Evolutionary conservation across 64 coral and sea anemone species (phyloP).

Genomic region (Montipora cactus): DNA sequence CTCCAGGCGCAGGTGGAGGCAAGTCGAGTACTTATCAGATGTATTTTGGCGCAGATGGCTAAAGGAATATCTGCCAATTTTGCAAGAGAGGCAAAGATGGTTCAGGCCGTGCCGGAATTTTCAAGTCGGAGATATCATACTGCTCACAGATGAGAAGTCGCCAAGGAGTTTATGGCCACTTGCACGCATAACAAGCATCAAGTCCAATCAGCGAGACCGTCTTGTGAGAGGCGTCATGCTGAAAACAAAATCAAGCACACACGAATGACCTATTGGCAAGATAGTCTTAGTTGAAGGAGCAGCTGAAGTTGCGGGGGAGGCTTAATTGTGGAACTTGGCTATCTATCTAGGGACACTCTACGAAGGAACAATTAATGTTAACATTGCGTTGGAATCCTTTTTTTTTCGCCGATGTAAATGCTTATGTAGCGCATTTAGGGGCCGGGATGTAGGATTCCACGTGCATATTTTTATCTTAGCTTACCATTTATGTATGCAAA

Average conservation of each 20-base stretch:
- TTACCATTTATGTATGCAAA: background rate
- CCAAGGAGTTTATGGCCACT: background rate
- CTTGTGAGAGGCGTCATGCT: background rate
- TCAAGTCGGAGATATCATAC: background rate
- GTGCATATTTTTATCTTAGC: background rate
- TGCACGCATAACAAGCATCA: background rate
- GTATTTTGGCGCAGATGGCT: background rate
- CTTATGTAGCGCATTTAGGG: slow-evolving; percentile 28
- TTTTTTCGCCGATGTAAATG: background rate
- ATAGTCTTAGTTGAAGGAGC: slow-evolving; percentile 2
- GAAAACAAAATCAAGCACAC: background rate
- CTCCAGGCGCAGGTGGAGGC: no score
- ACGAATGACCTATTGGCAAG: background rate
- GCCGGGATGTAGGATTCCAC: slow-evolving; percentile 25
- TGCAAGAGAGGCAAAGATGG: slow-evolving; percentile 2
- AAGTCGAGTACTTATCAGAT: no score
- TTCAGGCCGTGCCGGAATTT: background rate
- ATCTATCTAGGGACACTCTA: background rate
- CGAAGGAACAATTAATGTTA: slow-evolving; percentile 2
- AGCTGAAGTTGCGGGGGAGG: background rate
- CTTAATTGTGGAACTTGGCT: background rate
- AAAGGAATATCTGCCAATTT: background rate
- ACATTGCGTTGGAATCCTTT: background rate
- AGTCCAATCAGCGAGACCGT: background rate
- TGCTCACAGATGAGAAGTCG: background rate